These are phyloP conservation scores for Alouatta palliata DNA, from an alignment of 2,113 vertebrate species.

Conservation along the genomic window DNA sequence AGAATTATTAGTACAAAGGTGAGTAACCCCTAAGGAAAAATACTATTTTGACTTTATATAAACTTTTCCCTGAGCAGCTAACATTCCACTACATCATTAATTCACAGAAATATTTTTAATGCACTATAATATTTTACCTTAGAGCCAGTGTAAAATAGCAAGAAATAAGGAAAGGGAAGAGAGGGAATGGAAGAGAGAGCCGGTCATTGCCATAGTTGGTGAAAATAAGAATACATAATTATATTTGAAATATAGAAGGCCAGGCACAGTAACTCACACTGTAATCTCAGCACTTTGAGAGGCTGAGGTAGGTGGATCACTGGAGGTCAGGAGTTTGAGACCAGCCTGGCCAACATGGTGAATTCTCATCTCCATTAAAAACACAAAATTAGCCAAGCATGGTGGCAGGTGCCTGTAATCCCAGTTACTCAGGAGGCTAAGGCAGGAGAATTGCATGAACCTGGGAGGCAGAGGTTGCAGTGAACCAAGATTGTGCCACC, in stretches of 20 bases:
- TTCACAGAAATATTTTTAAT: neutral
- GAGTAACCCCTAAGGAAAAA: neutral
- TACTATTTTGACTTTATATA: neutral
- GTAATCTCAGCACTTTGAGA: neutral
- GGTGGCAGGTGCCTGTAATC: neutral
- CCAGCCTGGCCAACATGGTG: neutral
- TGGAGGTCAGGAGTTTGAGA: neutral
- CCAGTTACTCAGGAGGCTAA: neutral
- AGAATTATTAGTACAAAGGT: neutral
- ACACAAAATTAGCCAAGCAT: neutral
- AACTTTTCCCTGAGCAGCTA: neutral
- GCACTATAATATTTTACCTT: neutral
- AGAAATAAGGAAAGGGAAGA: neutral
- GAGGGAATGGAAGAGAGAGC: neutral
- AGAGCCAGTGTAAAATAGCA: neutral
- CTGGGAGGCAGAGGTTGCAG: neutral
- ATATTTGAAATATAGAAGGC: neutral
- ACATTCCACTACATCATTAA: neutral
- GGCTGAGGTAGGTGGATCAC: neutral
- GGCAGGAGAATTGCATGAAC: neutral
- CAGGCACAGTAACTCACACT: neutral
- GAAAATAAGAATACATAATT: neutral
- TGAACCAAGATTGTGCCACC: neutral
- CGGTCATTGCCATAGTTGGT: rapidly evolving
- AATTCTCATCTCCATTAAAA: neutral